Conservation (phyloP, 2,113 vertebrate species). For the Sardina pilchardus region DNA sequence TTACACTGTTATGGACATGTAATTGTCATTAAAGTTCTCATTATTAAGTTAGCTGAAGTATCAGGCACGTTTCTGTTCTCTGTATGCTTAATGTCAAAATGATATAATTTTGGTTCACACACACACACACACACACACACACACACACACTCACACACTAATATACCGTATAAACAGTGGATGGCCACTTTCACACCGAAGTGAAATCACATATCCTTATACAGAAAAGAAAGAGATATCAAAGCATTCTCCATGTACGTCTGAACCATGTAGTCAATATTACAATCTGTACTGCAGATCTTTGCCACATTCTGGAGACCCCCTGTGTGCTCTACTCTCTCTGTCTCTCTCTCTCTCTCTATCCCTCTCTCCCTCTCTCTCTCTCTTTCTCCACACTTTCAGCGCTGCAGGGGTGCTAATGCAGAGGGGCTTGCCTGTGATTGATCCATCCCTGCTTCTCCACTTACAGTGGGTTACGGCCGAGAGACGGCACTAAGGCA, state of each 20-base stretch:
- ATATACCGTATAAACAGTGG: background rate
- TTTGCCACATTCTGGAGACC: background rate
- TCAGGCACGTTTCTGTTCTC: background rate
- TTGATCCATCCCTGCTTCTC: slow-evolving; percentile 21
- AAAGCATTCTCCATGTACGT: background rate
- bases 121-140: background rate
- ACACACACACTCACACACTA: background rate
- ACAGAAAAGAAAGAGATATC: background rate
- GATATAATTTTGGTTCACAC: background rate
- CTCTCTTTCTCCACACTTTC: slow-evolving; percentile 36
- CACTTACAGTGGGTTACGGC: background rate
- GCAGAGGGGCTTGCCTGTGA: background rate
- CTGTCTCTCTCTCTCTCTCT: background rate
- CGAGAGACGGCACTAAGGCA: background rate
- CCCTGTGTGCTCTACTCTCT: background rate
- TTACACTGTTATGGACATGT: background rate
- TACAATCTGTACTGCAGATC: slow-evolving; percentile 10
- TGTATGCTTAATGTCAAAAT: background rate
- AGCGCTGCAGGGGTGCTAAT: slow-evolving; percentile 1
- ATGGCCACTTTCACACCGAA: background rate
- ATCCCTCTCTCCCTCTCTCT: background rate
- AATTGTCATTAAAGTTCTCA: background rate
- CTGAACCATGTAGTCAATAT: slow-evolving; percentile 3
- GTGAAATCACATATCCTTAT: background rate
- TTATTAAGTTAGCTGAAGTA: background rate